Evolutionary conservation across 2,797 vertebrate genomes (phyloP).

Genomic region (Threskiornis aethiopicus): DNA sequence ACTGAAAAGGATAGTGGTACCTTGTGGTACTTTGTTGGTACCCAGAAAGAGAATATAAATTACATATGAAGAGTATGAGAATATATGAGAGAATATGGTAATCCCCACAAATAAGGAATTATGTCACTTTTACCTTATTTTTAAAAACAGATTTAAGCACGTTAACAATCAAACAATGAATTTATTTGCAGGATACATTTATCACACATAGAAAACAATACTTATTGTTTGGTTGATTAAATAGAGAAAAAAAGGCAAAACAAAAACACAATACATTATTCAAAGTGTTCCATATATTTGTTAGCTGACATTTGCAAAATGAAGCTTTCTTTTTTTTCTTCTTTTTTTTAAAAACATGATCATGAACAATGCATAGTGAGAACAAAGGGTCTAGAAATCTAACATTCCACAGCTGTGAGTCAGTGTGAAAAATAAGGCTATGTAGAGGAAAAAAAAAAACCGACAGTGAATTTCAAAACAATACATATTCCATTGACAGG

Average conservation of each 20-base stretch:
- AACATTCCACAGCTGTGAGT: conserved; percentile 59
- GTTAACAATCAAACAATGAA: conserved; percentile 46
- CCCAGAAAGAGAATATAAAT: not conserved
- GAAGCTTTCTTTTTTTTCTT: not conserved
- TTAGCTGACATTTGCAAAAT: conserved; percentile 53
- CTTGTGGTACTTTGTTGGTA: not conserved
- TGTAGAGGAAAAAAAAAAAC: conserved; percentile 1
- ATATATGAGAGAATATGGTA: not conserved
- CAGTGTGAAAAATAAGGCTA: conserved; percentile 53
- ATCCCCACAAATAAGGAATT: not conserved
- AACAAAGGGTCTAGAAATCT: conserved; percentile 60
- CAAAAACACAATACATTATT: conserved; percentile 55
- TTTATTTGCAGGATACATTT: conserved; percentile 64
- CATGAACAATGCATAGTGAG: conserved; percentile 51
- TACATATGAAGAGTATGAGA: accelerated
- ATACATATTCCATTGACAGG: conserved; percentile 31
- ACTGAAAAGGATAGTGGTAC: not conserved
- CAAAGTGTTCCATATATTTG: conserved; percentile 37
- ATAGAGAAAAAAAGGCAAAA: conserved; percentile 18
- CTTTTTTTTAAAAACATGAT: not conserved
- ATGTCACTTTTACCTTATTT: not conserved
- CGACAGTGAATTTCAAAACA: conserved; percentile 44
- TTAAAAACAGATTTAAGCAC: conserved; percentile 17
- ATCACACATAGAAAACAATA: conserved; percentile 58
- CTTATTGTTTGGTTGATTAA: conserved; percentile 60